A percentile compares a stretch with the other conserved stretches of the same genome.
phyloP scores from a whole-genome alignment of 2,888 invertebrate genomes.

The Ochropleura plecta region DNA sequence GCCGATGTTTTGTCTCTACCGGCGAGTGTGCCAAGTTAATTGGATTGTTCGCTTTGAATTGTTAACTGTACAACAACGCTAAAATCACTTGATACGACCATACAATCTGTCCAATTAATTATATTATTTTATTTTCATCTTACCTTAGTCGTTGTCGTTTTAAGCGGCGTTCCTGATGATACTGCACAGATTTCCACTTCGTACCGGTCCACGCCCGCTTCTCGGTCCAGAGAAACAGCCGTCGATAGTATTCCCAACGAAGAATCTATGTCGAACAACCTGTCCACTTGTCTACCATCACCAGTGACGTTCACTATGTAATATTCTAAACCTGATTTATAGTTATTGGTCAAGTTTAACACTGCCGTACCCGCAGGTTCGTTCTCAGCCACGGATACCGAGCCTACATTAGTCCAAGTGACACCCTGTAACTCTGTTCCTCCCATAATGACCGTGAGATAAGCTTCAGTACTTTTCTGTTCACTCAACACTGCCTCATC shows the following conservation, averaged over 20 bases:
- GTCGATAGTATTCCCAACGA: constrained; percentile 97
- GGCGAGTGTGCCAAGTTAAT: constrained; percentile 86
- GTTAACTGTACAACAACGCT: constrained; percentile 72
- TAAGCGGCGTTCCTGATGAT: constrained; percentile 93
- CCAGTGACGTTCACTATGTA: constrained; percentile 97
- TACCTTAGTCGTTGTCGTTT: constrained; percentile 96
- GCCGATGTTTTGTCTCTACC: constrained; percentile 86
- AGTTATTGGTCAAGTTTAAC: constrained; percentile 94
- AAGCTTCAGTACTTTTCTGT: constrained; percentile 96
- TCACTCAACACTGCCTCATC: constrained; percentile 98
- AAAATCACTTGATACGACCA: constrained; percentile 69
- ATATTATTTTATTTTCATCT: constrained; percentile 74
- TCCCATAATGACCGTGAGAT: constrained; percentile 95
- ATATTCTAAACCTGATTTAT: constrained; percentile 94
- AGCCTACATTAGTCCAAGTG: constrained; percentile 92
- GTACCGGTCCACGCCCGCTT: constrained; percentile 95
- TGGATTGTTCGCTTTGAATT: constrained; percentile 81
- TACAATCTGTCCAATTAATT: constrained; percentile 68
- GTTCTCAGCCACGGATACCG: constrained; percentile 96
- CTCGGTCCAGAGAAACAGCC: constrained; percentile 95
- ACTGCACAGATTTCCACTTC: constrained; percentile 96
- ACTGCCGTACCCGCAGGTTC: constrained; percentile 96
- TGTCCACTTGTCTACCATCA: constrained; percentile 94
- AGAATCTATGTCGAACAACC: constrained; percentile 97
- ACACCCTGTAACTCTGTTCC: constrained; percentile 91